phyloP scores from a whole-genome alignment of 2,888 invertebrate genomes.

The Gymnocheta viridis region DNA sequence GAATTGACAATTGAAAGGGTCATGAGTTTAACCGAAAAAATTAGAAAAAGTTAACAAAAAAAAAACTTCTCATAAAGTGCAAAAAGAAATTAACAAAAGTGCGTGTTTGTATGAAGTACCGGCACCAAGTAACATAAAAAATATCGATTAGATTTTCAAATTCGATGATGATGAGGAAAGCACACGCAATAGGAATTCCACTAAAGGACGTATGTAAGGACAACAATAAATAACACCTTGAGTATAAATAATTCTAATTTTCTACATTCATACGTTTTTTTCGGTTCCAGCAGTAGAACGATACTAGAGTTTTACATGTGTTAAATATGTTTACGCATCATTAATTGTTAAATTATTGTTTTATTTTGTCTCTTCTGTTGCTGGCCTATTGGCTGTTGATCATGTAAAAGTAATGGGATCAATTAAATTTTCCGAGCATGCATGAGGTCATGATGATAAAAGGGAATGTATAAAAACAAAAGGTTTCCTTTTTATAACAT shows the following conservation, averaged over 20 bases:
- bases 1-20: neutral
- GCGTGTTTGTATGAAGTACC: neutral
- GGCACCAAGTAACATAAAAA: neutral
- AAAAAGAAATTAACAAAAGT: neutral
- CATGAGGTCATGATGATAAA: no score
- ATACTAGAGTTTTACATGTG: neutral
- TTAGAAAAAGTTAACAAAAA: neutral
- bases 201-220: neutral
- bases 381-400: no score
- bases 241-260: neutral
- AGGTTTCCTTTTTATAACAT: no score
- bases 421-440: no score
- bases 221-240: constrained; percentile 2
- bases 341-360: constrained; percentile 49
- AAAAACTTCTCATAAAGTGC: neutral
- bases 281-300: neutral
- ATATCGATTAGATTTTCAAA: no score
- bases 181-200: neutral
- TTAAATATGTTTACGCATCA: constrained; percentile 49
- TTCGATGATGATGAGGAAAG: neutral
- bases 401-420: no score
- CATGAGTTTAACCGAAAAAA: neutral
- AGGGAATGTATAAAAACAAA: no score
- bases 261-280: neutral
- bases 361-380: neutral